Percentiles rank a stretch among this genome's conserved stretches.
Evolutionary conservation across 2,113 vertebrate species (phyloP).

Genomic region (Chauna torquata): DNA sequence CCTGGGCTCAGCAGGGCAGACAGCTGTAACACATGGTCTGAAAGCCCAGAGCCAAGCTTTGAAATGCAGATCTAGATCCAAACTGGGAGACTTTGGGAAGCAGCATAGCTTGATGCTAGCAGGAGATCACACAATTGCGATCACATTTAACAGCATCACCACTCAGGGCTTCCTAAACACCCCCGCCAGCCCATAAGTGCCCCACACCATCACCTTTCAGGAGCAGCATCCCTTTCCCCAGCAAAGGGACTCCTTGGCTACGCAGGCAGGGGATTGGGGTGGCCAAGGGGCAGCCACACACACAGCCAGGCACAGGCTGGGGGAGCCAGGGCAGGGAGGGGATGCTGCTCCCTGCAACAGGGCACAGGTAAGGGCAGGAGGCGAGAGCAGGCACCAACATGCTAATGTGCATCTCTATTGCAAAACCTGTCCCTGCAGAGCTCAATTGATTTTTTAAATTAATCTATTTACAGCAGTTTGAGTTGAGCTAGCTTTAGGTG

Average conservation of each 20-base stretch:
- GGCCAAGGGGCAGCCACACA: not conserved
- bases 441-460: not conserved
- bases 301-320: fast-evolving
- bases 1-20: not conserved
- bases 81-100: not conserved
- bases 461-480: not conserved
- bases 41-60: not conserved
- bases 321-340: too few relatives aligned
- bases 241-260: not conserved
- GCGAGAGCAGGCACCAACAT: not conserved
- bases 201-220: not conserved
- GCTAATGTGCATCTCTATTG: not conserved
- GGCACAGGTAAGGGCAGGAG: fast-evolving
- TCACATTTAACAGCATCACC: not conserved
- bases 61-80: not conserved
- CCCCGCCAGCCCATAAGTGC: not conserved
- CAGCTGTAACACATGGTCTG: fast-evolving
- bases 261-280: fast-evolving
- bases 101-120: not conserved
- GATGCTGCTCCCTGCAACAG: not conserved
- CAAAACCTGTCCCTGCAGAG: not conserved
- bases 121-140: not conserved
- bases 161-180: not conserved
- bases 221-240: not conserved
- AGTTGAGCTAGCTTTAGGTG: not conserved